Conservation (phyloP, 2,888 invertebrate genomes). For the Stenoptilia bipunctidactyla region DNA sequence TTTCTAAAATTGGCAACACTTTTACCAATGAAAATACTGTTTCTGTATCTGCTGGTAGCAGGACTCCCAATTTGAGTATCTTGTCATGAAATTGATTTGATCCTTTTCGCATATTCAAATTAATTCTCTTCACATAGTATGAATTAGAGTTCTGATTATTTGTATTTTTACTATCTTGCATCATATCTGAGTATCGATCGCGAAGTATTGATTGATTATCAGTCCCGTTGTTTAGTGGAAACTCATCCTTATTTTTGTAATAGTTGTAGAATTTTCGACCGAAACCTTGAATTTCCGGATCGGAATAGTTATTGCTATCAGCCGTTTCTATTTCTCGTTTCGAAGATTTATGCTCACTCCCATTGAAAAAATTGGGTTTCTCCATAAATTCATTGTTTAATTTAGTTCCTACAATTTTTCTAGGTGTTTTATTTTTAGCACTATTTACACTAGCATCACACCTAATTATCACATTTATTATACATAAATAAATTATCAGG, state of each 20-base stretch:
- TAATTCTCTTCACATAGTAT: constrained; percentile 51
- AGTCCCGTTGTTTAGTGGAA: constrained; percentile 25
- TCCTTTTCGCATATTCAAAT: constrained; percentile 46
- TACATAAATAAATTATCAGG: constrained; percentile 31
- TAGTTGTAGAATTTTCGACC: constrained; percentile 36
- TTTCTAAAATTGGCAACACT: constrained; percentile 78
- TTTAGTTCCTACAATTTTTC: neutral
- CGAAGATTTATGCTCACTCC: constrained; percentile 20
- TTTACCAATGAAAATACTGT: constrained; percentile 75
- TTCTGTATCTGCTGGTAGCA: constrained; percentile 72
- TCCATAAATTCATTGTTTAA: constrained; percentile 13
- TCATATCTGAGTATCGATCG: neutral
- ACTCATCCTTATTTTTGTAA: constrained; percentile 34
- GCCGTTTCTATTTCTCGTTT: constrained; percentile 31
- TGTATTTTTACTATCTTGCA: neutral
- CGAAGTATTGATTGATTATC: constrained; percentile 14
- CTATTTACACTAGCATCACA: constrained; percentile 61
- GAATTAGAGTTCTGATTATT: neutral
- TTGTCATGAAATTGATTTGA: constrained; percentile 47
- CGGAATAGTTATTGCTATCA: constrained; percentile 33
- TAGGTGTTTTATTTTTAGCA: constrained; percentile 34
- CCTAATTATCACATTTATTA: constrained; percentile 60
- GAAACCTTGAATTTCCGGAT: constrained; percentile 30
- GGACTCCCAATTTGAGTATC: constrained; percentile 73
- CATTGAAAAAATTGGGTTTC: constrained; percentile 15